Evolutionary conservation across 2,113 vertebrate genomes (phyloP), one percentile per base, ranked within the genome.

Genomic region (Scomber colias): DNA sequence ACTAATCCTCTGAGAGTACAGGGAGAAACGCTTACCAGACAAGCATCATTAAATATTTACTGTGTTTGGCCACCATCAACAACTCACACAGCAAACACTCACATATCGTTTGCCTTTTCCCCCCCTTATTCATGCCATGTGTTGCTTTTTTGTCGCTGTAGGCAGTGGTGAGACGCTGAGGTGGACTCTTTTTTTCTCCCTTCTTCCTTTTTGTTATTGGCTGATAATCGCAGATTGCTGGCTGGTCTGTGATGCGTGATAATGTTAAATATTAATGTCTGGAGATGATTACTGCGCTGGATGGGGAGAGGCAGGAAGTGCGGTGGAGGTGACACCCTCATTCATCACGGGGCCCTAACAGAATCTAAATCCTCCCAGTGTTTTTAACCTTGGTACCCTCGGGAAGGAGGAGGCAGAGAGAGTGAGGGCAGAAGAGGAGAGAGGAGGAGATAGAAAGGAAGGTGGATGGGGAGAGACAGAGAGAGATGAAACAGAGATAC

Each of bases 261-360:
- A 62, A 80, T 87, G 87, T 94, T 92, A 94, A 95, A 94, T 95
- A 94, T 94, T 93, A 92, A 93, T 93, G 88, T 77, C 81, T 57
- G 69, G 64, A 67, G 81, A 90, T 87, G 90, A 93, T 94, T 93
- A 92, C 79, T 50, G 83, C 48, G 61, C 81, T 57, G 82, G 89
- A 91, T 82, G 83, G 84, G 83, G 89, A 83, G 80, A 90, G 88
- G 75, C 87, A 83, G 92, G 83, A 88, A 87, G 89, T 79, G 53
- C 48, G 31, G 62, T 51, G 85, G 86, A 88, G 75, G 68, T 80
- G 91, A 89, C 91, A 89, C 72, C 69, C 83, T 86, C 90, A 92
- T 93, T 95, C 87, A 92, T 93, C 94, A 93, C 56, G 0, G 71
- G 74, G 51, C 72, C 68, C 84, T 86, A 90, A 93, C 88, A 78